A percentile compares a stretch with the other conserved stretches of the same genome.
These are phyloP conservation scores for Schizopygopsis malacanthus DNA, from an alignment of 2,797 vertebrate species.

Conservation along the genomic window DNA sequence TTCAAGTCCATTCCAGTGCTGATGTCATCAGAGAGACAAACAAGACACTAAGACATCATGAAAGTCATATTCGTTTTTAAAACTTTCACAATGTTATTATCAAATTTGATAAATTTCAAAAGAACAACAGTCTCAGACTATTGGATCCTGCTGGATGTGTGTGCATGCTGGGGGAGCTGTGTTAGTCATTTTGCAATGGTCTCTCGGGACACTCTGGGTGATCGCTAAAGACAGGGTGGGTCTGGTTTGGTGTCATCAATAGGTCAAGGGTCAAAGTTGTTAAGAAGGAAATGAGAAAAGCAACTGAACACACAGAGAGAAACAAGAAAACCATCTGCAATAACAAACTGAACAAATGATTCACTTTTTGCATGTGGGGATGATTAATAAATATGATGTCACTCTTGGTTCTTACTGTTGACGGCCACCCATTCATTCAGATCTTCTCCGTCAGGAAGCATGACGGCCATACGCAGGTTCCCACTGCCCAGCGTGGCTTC, in stretches of 20 bases:
- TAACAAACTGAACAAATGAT: not conserved
- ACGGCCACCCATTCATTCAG: constrained; percentile 98
- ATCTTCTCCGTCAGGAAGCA: constrained; percentile 96
- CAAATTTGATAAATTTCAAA: not conserved
- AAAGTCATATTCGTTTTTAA: not conserved
- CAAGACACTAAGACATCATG: not conserved
- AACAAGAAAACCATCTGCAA: not conserved
- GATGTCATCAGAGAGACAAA: not conserved
- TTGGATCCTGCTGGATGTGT: not conserved
- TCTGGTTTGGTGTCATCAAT: constrained; percentile 20
- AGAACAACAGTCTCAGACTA: not conserved
- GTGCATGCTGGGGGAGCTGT: not conserved
- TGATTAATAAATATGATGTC: not conserved
- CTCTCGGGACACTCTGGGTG: not conserved
- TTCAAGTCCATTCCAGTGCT: not conserved
- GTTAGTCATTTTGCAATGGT: not conserved
- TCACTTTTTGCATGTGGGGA: not conserved
- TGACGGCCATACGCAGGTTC: constrained; percentile 95
- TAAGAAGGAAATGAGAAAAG: constrained; percentile 19
- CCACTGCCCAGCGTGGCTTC: constrained; percentile 97
- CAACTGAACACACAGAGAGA: constrained; percentile 2
- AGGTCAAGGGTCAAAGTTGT: constrained; percentile 32
- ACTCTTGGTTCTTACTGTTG: constrained; percentile 86
- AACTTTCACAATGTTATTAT: not conserved
- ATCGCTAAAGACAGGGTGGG: not conserved